A percentile compares a stretch with the other conserved stretches of the same genome.
phyloP scores from a whole-genome alignment of 2,888 invertebrate species.

The Pharmacophagus antenor region DNA sequence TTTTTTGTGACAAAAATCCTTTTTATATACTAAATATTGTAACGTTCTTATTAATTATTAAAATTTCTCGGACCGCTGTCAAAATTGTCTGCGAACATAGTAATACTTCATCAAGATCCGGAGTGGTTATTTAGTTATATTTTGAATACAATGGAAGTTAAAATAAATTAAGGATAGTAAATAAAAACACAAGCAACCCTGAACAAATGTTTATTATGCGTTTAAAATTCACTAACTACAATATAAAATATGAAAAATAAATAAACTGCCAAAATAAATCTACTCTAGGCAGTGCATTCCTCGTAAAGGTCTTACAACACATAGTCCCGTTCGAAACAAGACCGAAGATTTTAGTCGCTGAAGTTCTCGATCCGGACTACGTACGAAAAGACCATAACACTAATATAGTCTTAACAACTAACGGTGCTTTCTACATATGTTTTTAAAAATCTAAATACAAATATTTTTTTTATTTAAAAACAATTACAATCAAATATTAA shows the following conservation, averaged over 20 bases:
- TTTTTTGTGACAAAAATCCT: too few relatives aligned
- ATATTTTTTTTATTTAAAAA: not conserved
- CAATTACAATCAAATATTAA: not conserved
- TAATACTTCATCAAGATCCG: too few relatives aligned
- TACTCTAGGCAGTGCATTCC: conserved; percentile 39
- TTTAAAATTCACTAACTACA: conserved; percentile 45
- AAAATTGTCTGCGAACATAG: too few relatives aligned
- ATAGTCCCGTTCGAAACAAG: not conserved
- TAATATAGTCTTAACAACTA: conserved; percentile 22
- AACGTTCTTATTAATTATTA: too few relatives aligned
- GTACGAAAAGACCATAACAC: conserved; percentile 9
- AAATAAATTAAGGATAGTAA: conserved; percentile 1
- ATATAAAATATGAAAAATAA: conserved; percentile 41
- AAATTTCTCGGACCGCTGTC: too few relatives aligned
- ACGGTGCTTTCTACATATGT: conserved; percentile 20
- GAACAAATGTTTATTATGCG: conserved; percentile 58
- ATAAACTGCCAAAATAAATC: conserved; percentile 41
- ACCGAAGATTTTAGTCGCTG: not conserved
- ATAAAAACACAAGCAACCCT: conserved; percentile 35
- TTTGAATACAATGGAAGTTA: too few relatives aligned
- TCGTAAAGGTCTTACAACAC: conserved; percentile 7
- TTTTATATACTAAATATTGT: too few relatives aligned
- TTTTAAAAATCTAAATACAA: conserved; percentile 9
- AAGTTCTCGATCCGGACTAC: not conserved
- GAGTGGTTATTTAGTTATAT: too few relatives aligned